Base-by-base conservation (phyloP, 92 coral and sea anemone genomes). In the Zoanthus sociatus region DNA sequence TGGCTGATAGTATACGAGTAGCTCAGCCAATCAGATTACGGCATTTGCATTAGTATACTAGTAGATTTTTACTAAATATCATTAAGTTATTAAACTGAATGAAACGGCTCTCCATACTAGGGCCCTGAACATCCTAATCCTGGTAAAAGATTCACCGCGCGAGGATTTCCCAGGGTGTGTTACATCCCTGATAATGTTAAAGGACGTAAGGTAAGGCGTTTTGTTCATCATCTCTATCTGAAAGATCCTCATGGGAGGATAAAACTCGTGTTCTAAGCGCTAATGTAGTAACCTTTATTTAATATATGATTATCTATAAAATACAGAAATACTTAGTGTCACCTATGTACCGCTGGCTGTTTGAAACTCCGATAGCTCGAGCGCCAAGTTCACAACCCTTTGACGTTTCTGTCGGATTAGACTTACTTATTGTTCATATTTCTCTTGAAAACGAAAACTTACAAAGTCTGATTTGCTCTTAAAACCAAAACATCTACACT, bases 111-210 rank as follows among this genome's bases (percentile, higher is more conserved):
- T 14, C 18, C 0, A 9, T 16, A 66, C 83, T 71, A 96, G 98
- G 96, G 96, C 13, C 91, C 88, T 30, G 94, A 91, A 76, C 98
- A 96, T 71, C 98, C 98, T 4, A 88, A 91, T 60, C 98, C 98
- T 54, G 98, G 95, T 6, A 82, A 77, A 21, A 82, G 55, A 10
- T 96, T 88, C 89, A 82, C 78, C 45, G 93, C 93, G 26, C 78
- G 91, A 44, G 98, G 96, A 0, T 96, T 96, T 60, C 99, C 99
- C 77, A 85, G 99, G 61, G 77, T 92, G 47, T 96, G 99, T 84
- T 96, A 90, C 83, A 86, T 96, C 12, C 99, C 99, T 33, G 96
- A 94, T 82, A 92, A 83, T 64, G 30, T 73, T 0, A 94, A 93
- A 89, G 98, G 99, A 31, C 90, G 78, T 20, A 94, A 96, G 98